Conservation (phyloP, 2,113 vertebrate genomes). For the Emydocephalus ijimae region DNA sequence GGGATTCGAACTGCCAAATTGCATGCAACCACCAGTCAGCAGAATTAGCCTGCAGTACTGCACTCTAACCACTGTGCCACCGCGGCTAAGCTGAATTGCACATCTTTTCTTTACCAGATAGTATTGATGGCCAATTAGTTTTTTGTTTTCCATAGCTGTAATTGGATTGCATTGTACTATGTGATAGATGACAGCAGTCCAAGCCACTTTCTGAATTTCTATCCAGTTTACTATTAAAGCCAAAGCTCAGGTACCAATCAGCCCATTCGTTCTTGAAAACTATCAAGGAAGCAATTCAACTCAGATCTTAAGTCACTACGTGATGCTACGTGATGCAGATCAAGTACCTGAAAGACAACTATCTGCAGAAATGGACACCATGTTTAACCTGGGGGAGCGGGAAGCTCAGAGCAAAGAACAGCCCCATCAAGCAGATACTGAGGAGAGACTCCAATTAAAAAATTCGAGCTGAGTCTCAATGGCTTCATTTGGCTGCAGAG, state of each 20-base stretch:
- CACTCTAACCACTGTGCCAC: too few relatives aligned
- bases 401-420: not conserved
- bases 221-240: not conserved
- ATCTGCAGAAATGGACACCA: not conserved
- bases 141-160: not conserved
- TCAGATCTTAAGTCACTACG: not conserved
- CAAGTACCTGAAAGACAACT: not conserved
- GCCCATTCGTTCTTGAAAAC: not conserved
- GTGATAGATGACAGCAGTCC: not conserved
- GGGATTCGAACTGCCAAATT: too few relatives aligned
- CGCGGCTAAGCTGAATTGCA: not conserved
- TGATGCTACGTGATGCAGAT: not conserved
- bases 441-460: not conserved
- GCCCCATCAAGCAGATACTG: not conserved
- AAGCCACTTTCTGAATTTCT: not conserved
- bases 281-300: not conserved
- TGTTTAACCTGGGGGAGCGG: too few relatives aligned
- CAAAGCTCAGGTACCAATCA: not conserved
- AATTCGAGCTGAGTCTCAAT: not conserved
- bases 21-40: too few relatives aligned
- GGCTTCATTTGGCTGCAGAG: not conserved
- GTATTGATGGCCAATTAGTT: not conserved
- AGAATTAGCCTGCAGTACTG: too few relatives aligned
- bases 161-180: not conserved
- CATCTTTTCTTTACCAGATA: too few relatives aligned